phyloP scores from a whole-genome alignment of 2,113 vertebrate species.

The Chiloscyllium plagiosum region DNA sequence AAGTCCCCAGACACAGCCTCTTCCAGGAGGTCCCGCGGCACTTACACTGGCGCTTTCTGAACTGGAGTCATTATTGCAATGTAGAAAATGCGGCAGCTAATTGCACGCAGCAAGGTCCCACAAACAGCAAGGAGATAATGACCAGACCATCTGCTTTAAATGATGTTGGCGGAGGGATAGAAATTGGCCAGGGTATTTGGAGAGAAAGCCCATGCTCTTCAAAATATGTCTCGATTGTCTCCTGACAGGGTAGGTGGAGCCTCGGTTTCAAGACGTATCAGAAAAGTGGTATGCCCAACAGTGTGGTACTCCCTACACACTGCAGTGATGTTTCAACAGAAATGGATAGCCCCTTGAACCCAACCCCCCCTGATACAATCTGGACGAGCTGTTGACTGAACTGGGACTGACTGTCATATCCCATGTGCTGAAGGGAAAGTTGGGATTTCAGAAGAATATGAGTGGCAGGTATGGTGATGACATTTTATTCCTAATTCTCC shows the following conservation, averaged over 20 bases:
- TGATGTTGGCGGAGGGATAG: neutral
- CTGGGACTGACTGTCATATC: neutral
- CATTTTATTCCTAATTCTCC: neutral
- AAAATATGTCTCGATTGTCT: neutral
- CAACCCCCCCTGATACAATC: neutral
- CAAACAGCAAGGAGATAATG: neutral
- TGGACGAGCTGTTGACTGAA: neutral
- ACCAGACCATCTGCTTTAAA: neutral
- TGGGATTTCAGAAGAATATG: neutral
- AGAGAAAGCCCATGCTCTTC: neutral
- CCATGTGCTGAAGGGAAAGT: neutral
- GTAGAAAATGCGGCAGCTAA: neutral
- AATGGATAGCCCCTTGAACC: neutral
- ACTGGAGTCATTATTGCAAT: neutral
- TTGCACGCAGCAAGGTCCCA: neutral
- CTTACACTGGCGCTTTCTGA: neutral
- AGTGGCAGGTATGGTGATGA: neutral
- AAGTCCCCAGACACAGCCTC: neutral
- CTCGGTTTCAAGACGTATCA: neutral
- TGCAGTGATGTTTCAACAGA: neutral
- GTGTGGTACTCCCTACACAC: neutral
- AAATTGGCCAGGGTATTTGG: neutral
- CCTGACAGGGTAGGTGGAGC: neutral
- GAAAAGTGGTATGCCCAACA: neutral
- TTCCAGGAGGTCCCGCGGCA: neutral